These are phyloP conservation scores for Talpa occidentalis DNA, from an alignment of 2,113 vertebrate species.

Conservation along the genomic window DNA sequence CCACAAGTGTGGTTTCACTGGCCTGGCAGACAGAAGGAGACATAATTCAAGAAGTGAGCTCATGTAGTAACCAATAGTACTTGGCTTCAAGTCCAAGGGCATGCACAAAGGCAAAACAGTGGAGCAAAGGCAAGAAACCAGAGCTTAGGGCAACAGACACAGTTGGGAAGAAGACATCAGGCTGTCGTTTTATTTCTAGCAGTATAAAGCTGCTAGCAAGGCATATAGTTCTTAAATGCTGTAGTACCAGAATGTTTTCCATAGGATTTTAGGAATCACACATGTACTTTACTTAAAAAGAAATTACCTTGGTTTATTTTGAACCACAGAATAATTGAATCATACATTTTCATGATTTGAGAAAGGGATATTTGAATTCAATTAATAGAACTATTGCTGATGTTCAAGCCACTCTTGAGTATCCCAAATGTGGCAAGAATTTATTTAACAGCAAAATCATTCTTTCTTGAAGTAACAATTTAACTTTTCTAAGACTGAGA, in stretches of 20 bases:
- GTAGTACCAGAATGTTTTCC: constrained; percentile 6
- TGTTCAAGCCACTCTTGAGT: neutral
- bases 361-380: neutral
- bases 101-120: neutral
- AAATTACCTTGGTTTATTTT: constrained; percentile 20
- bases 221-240: neutral
- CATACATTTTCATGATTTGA: neutral
- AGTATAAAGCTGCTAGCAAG: neutral
- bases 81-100: neutral
- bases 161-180: neutral
- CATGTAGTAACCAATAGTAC: neutral
- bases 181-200: neutral
- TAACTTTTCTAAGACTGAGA: neutral
- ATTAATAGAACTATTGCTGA: neutral
- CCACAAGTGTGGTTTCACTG: neutral
- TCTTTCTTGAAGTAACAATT: neutral
- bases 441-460: neutral
- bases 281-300: neutral
- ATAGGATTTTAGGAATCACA: neutral
- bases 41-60: neutral
- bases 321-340: constrained; percentile 27
- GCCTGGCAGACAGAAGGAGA: neutral
- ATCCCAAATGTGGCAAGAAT: neutral
- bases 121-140: neutral
- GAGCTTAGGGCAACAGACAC: neutral